Evolutionary conservation across 2,113 vertebrate species (phyloP).

Genomic region (Lynx canadensis): DNA sequence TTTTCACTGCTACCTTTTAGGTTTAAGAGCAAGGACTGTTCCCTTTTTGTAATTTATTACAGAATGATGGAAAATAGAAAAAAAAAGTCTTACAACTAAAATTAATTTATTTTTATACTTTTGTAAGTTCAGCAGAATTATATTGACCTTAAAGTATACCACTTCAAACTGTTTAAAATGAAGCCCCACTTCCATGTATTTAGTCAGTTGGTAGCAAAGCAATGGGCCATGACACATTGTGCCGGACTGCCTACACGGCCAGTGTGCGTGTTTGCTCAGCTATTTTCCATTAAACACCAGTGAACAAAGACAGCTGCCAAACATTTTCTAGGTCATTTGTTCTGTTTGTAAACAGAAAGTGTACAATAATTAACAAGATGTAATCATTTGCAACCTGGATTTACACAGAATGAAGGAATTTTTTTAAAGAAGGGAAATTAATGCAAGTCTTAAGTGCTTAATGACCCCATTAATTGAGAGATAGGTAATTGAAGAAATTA

Average conservation of each 20-base stretch:
- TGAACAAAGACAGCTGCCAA: constrained; percentile 55
- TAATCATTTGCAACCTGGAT: constrained; percentile 64
- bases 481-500: constrained; percentile 64
- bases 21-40: neutral
- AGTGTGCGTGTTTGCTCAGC: neutral
- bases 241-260: neutral
- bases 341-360: constrained; percentile 72
- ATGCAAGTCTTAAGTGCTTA: constrained; percentile 66
- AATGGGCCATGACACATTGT: neutral
- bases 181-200: neutral
- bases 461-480: constrained; percentile 74
- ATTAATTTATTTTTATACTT: neutral
- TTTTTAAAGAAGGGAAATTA: constrained; percentile 36
- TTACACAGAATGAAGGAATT: constrained; percentile 64
- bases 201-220: neutral
- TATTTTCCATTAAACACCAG: neutral
- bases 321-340: constrained; percentile 70
- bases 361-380: constrained; percentile 65
- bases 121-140: neutral
- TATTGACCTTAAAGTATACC: neutral
- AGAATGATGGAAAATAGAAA: neutral
- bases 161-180: neutral
- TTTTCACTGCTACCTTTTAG: neutral
- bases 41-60: neutral
- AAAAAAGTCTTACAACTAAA: constrained; percentile 19